Evolutionary conservation across 1,140 invertebrate genomes (phyloP), one percentile per base, ranked within the genome.

Genomic region (Lepidurus apus): DNA sequence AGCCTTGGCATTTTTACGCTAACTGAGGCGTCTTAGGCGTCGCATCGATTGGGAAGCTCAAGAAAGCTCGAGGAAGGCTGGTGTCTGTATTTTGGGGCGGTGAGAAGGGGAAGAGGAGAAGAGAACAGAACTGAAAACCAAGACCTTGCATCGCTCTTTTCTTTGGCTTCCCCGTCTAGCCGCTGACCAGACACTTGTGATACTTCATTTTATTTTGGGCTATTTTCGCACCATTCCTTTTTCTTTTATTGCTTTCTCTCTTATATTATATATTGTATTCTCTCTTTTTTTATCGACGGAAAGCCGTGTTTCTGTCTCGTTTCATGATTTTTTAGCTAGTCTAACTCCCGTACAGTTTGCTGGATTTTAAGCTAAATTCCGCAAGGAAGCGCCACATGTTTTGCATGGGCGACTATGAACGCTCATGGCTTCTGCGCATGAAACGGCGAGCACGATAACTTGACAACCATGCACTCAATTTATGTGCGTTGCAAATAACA

Each of bases 191-290:
- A 34, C 34, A 34, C 34, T 34, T 34, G 34, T 34, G 34, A 34
- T 34, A 0, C 34, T 34, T 34, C 3, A 34, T 34, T 34, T 34
- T 34, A 3, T 34, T 34, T 34, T 34, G 34, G 34, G 34, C 34
- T 34, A 34, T 34, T 34, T 34, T 34, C 9, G 13, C 9, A 75
- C 11, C 3, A 75, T 43, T n/a, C 2, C 11, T 42, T 42, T 42
- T 74, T 74, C 73, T 74, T 74, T 43, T 42, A 75, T 75, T 43
- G 74, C n/a, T n/a, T n/a, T 75, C 44, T 74, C 73, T 74, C n/a
- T 74, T 74, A 26, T 11, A 13, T 9, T 74, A 26, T 0, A 26
- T 74, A 24, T 74, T 74, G 24, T 11, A 13, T 42, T 9, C 10
- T 26, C 24, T 74, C 42, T 74, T 24, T 9, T 74, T 9, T 21